Base-by-base conservation (phyloP, 2,113 vertebrate genomes). In the Platanista minor region DNA sequence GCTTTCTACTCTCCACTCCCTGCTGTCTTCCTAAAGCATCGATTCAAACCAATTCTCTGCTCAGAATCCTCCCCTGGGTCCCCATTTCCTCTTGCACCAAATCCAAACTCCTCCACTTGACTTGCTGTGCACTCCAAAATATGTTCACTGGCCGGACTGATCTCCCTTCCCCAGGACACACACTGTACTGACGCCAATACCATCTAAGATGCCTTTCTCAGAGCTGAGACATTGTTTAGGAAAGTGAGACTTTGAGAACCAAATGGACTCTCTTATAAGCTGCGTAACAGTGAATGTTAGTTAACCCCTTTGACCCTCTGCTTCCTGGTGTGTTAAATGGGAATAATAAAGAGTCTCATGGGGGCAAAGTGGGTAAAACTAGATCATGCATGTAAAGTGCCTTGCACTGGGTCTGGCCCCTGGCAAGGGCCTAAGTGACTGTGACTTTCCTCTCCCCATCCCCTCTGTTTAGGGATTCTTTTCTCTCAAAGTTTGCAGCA, bases 91-190 rank as follows among this genome's bases (percentile, higher is more conserved):
- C 21, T 31, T 67, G 21, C 3, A 61, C 52, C 49, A 90, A 67
- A 71, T 49, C 43, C 29, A 43, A 27, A 36, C 46, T 39, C 52
- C 5, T 89, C 74, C 64, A 2, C 39, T 5, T 6, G 6, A 41
- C 46, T 33, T n/a, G 10, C 1, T 3, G 29, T 8, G 18, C 31
- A 11, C 11, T 36, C 72, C 57, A 39, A 9, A 27, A 25, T 25
- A 17, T 17, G 18, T 43, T 43, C 23, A 0, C 20, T 3, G 17
- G 17, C 54, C 13, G 1, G 3, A 1, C 13, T n/a, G 17, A 31
- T 2, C 3, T 36, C 18, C 5, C 14, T 2, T 57, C 27, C 67
- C 41, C 31, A 41, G 20, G 17, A 3, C n/a, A 43, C 8, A 31
- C 3, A 6, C 15, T 36, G 13, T n/a, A 84, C 21, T 5, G 64